These are phyloP conservation scores for Eupeodes latifasciatus DNA, from an alignment of 2,888 invertebrate genomes.

Conservation along the genomic window DNA sequence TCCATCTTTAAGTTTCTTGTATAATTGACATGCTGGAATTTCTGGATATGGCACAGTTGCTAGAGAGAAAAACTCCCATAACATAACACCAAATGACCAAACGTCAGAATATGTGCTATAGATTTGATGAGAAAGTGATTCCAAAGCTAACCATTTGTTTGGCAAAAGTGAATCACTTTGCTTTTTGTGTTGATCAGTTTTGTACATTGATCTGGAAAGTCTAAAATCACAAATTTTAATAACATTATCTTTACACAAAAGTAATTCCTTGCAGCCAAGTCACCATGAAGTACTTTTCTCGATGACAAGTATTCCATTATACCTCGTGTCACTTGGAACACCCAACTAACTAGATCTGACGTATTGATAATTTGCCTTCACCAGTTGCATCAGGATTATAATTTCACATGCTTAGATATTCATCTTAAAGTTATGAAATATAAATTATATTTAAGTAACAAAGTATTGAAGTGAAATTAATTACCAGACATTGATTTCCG, in stretches of 20 bases:
- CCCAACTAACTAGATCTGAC: slow-evolving; percentile 94
- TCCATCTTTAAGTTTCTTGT: slow-evolving; percentile 91
- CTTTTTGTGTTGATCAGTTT: slow-evolving; percentile 95
- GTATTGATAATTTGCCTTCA: slow-evolving; percentile 89
- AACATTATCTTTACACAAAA: slow-evolving; percentile 94
- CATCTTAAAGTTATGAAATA: slow-evolving; percentile 79
- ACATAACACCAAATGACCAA: slow-evolving; percentile 95
- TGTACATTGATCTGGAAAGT: slow-evolving; percentile 95
- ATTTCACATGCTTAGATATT: slow-evolving; percentile 86
- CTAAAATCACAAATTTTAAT: slow-evolving; percentile 99
- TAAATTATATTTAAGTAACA: slow-evolving; percentile 67
- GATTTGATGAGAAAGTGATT: slow-evolving; percentile 94
- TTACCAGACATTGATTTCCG: no score
- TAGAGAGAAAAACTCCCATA: slow-evolving; percentile 95
- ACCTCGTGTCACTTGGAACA: slow-evolving; percentile 96
- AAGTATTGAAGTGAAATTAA: slow-evolving; percentile 79
- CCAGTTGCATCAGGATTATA: slow-evolving; percentile 90
- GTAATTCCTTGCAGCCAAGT: slow-evolving; percentile 95
- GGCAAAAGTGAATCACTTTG: slow-evolving; percentile 94
- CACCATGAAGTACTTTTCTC: slow-evolving; percentile 94
- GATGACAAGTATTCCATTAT: slow-evolving; percentile 98
- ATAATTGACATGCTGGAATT: slow-evolving; percentile 90
- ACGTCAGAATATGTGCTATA: slow-evolving; percentile 98
- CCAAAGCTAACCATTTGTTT: slow-evolving; percentile 98
- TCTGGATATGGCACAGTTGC: slow-evolving; percentile 94